Base-by-base conservation (phyloP, 2,888 invertebrate species). In the Antitype chi region DNA sequence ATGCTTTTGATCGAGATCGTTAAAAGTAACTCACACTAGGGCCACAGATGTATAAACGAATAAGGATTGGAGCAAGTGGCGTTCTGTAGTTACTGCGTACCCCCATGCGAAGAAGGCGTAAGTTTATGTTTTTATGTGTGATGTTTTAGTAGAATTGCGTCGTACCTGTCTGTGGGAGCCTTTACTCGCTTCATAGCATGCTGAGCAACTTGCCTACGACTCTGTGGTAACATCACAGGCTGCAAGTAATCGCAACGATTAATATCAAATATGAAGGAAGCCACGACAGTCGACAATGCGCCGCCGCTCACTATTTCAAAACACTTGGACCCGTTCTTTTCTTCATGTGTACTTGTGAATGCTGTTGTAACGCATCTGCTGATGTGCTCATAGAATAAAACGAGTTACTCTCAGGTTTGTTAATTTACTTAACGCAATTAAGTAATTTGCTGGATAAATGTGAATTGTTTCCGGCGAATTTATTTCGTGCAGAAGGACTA, bases 291-390 rank as follows among this genome's bases (percentile, higher is more conserved):
- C 85, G 85, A 90, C 90, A 89, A 88, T 89, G 84, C 81, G 81
- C 78, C 74, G 86, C 89, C 90, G 86, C 82, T 91, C 90, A 91
- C 91, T 91, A 90, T 91, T 92, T 78, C 91, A 89, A 90, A 91
- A 91, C 85, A 81, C 75, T 85, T 72, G 80, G 72, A 82, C 74
- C 70, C 76, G 84, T 84, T 87, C 80, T 86, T 87, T 87, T 82
- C 84, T 76, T 81, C 76, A 66, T 82, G 82, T 82, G 76, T 74
- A 74, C 63, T 78, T 76, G 79, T 74, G 53, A 76, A 74, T 74
- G 66, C 67, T 87, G 80, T 87, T 77, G 84, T 32, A 84, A 84
- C 52, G 66, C 66, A 74, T 80, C 74, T 74, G 49, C 43, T 52
- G 62, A 82, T 76, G 76, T 81, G 76, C 60, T 81, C 78, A 82